Base-by-base conservation (phyloP, 2,113 vertebrate species). In the Cinclus cinclus region DNA sequence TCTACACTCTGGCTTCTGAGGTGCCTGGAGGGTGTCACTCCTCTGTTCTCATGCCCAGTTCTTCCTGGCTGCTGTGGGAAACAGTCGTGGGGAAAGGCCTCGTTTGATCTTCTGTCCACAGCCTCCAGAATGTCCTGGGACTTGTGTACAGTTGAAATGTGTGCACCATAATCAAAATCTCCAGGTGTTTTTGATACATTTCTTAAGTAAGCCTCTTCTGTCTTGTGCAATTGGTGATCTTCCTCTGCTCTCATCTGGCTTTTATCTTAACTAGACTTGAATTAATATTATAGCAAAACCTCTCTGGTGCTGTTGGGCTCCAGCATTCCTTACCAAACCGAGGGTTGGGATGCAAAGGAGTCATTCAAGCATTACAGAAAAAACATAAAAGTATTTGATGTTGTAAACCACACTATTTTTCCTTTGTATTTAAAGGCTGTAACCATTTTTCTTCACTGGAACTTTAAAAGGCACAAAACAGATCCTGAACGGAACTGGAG, bases 401-500 rank as follows among this genome's bases (percentile, higher is more conserved):
- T 28, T 75, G 44, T 27, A 79, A 80, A 58, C 13, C 5, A 30
- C 18, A 49, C 12, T 58, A 21, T 58, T 81, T 75, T 71, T 33
- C 35, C 30, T 27, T 83, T 92, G 22, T 62, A 39, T 76, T 65
- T 88, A 49, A 76, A 88, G n/a, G 27, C 20, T 13, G 7, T 41
- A 83, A 21, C 35, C 18, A 0, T 44, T 76, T 59, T 63, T 80
- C 16, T 85, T 85, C 19, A 30, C 41, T 62, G 50, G 41, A 85
- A 62, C 31, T 86, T 60, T 20, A 42, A 65, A 67, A 49, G 67
- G 7, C 27, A 30, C 15, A 33, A 55, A 82, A 9, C 24, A 31
- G 49, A 65, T 73, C 90, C 63, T 92, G 85, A 90, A 20, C 39
- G 49, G n/a, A 93, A 90, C 79, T 90, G 78, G 71, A 96, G 64